Evolutionary conservation across 2,797 vertebrate genomes (phyloP).

Genomic region (Menidia menidia): DNA sequence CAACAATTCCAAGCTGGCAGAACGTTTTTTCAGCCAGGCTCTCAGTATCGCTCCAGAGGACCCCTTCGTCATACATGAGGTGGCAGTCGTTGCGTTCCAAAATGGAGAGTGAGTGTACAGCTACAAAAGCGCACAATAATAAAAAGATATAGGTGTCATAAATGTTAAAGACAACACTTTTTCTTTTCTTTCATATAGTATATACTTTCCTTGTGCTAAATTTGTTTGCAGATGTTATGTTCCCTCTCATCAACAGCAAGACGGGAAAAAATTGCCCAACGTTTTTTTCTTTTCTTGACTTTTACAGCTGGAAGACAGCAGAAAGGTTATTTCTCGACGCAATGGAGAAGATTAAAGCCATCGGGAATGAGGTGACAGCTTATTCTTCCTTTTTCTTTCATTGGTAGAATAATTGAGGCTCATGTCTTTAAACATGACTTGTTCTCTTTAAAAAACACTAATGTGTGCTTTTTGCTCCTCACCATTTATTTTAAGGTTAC

Average conservation of each 20-base stretch:
- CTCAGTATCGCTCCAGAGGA: conserved; percentile 97
- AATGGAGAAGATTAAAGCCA: conserved; percentile 98
- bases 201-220: neutral
- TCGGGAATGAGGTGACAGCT: conserved; percentile 93
- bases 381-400: neutral
- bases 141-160: neutral
- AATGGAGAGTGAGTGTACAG: conserved; percentile 94
- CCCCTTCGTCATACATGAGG: conserved; percentile 98
- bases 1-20: conserved; percentile 98
- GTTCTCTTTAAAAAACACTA: neutral
- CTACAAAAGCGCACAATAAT: neutral
- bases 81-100: conserved; percentile 99
- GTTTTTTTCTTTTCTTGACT: neutral
- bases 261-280: neutral
- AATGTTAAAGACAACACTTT: neutral
- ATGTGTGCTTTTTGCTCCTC: conserved; percentile 1
- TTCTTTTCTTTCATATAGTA: neutral
- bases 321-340: conserved; percentile 98
- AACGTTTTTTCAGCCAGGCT: conserved; percentile 98
- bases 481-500: conserved; percentile 83
- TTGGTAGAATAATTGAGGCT: neutral
- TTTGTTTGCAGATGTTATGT: no score
- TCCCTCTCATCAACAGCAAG: no score
- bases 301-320: conserved; percentile 94
- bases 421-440: neutral